Base-by-base conservation (phyloP, 2,113 vertebrate genomes). In the Taurulus bubalis region DNA sequence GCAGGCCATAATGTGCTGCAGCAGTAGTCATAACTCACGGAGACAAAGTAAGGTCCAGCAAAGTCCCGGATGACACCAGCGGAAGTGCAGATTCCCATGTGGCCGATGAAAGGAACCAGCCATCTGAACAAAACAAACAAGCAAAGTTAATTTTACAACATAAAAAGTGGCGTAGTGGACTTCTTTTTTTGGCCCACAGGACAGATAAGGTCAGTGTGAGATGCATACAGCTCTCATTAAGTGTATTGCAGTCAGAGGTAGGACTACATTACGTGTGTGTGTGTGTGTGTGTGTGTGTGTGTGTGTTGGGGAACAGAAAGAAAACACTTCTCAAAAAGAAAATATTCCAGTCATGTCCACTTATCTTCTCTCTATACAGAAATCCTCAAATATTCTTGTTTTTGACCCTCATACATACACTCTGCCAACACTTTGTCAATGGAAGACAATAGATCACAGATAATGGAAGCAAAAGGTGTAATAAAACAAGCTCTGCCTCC, bases 11-110 rank as follows among this genome's bases (percentile, higher is more conserved):
- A 12, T 2, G 28, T 36, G 56, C 14, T 7, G 30, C n/a, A 80
- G 34, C 8, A 9, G 2, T 15, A 24, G 67, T n/a, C 79, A 55
- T 72, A 75, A 87, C 98, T 97, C 84, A 99, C 98, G 0, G 98
- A 99, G 85, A 99, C 98, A 36, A 97, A 98, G 89, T 99, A 99
- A 0, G 98, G 98, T 64, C 98, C 98, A 0, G 98, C 98, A 3
- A 99, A 99, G 93, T 99, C 98, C n/a, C 98, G 95, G 82, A 99
- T 99, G 89, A 99, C 91, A 56, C 98, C 98, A 0, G 96, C 90
- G 2, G 98, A 98, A 0, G 98, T 99, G 89, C 98, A 99, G 94
- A 99, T 99, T 15, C 98, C 98, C 97, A 99, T 98, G 94, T 99
- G 98, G 26, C 98, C 98, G 0, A 99, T 98, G 90, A 99, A 96